Percentiles rank a stretch among this genome's conserved stretches.
Evolutionary conservation across 2,113 vertebrate species (phyloP).

Genomic region (Aix galericulata): DNA sequence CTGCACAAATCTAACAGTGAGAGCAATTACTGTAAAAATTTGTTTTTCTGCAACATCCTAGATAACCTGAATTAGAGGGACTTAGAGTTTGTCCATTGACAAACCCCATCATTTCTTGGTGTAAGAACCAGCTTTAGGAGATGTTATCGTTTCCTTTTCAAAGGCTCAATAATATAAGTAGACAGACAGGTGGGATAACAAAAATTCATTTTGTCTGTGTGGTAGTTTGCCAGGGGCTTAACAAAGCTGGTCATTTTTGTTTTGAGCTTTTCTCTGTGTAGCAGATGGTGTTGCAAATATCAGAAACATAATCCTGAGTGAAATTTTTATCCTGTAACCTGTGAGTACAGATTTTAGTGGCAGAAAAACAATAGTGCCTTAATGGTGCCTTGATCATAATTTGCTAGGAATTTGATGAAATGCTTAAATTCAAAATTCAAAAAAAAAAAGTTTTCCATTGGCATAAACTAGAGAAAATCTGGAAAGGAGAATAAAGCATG

Average conservation of each 20-base stretch:
- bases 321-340: constrained; percentile 44
- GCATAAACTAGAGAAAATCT: constrained; percentile 29
- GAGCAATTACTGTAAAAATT: constrained; percentile 14
- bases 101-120: background rate
- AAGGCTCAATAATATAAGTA: background rate
- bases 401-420: constrained; percentile 30
- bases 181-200: background rate
- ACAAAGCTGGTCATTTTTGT: constrained; percentile 13
- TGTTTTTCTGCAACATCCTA: background rate
- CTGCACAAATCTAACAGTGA: constrained; percentile 89
- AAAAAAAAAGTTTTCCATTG: background rate
- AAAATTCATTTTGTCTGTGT: background rate
- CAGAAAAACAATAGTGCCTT: background rate
- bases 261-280: constrained; percentile 20
- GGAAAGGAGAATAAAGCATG: constrained; percentile 27
- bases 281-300: constrained; percentile 36
- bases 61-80: background rate
- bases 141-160: background rate
- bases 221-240: background rate
- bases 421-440: constrained; percentile 5
- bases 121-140: background rate
- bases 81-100: background rate
- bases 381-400: constrained; percentile 5
- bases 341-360: constrained; percentile 9
- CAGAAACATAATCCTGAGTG: constrained; percentile 28